phyloP scores from a whole-genome alignment of 2,888 invertebrate genomes.

The Drosophila neotestacea region DNA sequence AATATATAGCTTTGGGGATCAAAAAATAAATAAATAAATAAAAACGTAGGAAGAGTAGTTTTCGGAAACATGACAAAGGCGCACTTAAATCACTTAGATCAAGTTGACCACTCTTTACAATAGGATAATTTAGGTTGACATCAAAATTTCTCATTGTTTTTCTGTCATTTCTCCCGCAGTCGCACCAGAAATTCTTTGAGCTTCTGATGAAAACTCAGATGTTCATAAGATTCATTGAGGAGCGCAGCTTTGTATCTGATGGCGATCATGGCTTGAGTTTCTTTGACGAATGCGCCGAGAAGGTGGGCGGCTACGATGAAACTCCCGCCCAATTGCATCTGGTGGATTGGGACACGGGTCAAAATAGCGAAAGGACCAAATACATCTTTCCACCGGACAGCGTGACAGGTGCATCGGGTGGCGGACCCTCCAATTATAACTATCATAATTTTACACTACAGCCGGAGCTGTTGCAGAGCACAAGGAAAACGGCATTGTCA shows the following conservation, averaged over 20 bases:
- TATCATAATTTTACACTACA: slow-evolving; percentile 89
- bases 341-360: slow-evolving; percentile 92
- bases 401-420: slow-evolving; percentile 48
- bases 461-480: slow-evolving; percentile 86
- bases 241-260: slow-evolving; percentile 99
- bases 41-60: no score
- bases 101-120: no score
- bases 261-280: slow-evolving; percentile 97
- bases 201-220: slow-evolving; percentile 97
- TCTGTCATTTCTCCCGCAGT: slow-evolving; percentile 81
- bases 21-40: no score
- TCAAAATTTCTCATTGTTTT: neutral
- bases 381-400: slow-evolving; percentile 97
- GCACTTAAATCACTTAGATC: no score
- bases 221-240: slow-evolving; percentile 99
- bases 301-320: slow-evolving; percentile 87
- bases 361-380: slow-evolving; percentile 95
- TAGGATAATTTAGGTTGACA: no score
- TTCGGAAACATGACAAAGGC: no score
- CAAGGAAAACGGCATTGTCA: slow-evolving; percentile 77
- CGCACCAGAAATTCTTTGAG: slow-evolving; percentile 94
- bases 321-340: slow-evolving; percentile 87
- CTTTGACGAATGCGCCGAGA: slow-evolving; percentile 98
- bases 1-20: no score
- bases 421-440: slow-evolving; percentile 85